phyloP scores from a whole-genome alignment of 2,113 vertebrate species.

The Antennarius striatus region DNA sequence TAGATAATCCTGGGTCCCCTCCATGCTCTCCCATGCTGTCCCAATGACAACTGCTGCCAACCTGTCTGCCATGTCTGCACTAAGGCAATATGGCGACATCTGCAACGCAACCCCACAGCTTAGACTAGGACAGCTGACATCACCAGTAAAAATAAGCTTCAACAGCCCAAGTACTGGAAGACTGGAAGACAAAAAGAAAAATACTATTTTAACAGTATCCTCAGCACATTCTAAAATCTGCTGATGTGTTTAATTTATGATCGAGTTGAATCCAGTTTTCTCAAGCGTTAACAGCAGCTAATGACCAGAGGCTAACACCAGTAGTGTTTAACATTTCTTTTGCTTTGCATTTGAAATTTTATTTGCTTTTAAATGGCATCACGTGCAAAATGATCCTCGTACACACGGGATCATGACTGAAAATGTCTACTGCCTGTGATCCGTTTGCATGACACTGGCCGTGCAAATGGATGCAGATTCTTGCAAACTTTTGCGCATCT shows the following conservation, averaged over 20 bases:
- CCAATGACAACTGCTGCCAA: constrained; percentile 60
- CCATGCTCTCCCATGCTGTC: constrained; percentile 29
- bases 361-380: no score
- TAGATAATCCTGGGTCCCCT: constrained; percentile 65
- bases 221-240: not conserved
- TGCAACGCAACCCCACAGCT: constrained; percentile 3
- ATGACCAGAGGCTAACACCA: constrained; percentile 3
- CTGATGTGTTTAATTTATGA: not conserved
- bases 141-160: constrained; percentile 21
- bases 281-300: constrained; percentile 10
- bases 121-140: constrained; percentile 32
- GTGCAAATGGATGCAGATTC: no score
- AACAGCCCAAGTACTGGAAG: not conserved
- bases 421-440: no score
- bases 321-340: constrained; percentile 7
- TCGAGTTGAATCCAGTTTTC: not conserved
- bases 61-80: constrained; percentile 29
- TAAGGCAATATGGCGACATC: constrained; percentile 5
- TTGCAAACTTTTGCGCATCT: not conserved
- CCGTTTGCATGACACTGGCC: no score
- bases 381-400: no score
- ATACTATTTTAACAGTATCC: not conserved
- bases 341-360: constrained; percentile 7
- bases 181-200: not conserved
- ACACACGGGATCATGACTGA: no score